Percentiles rank a stretch among this genome's conserved stretches.
Conservation (phyloP, 2,888 invertebrate genomes). For the Drosophila ezoana region DNA sequence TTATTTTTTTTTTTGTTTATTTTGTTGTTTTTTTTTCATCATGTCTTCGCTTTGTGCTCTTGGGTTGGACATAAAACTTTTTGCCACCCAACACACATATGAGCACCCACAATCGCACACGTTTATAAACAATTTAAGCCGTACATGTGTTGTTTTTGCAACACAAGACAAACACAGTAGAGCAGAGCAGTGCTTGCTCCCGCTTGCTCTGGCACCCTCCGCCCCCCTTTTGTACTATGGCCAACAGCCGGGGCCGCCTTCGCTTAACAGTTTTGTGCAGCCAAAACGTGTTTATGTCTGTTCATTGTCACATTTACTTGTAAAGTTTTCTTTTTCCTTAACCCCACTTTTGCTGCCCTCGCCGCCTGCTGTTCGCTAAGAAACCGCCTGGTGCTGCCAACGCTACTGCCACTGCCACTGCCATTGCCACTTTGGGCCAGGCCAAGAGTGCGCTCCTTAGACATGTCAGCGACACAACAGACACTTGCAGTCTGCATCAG, state of each 20-base stretch:
- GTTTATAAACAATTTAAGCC: slow-evolving; percentile 71
- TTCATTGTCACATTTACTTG: slow-evolving; percentile 78
- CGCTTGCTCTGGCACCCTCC: background rate
- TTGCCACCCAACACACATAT: slow-evolving; percentile 14
- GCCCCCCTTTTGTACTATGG: background rate
- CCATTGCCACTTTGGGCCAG: slow-evolving; percentile 65
- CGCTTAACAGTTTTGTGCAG: slow-evolving; percentile 64
- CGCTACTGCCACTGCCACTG: slow-evolving; percentile 36
- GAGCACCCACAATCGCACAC: slow-evolving; percentile 19
- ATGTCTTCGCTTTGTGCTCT: slow-evolving; percentile 19
- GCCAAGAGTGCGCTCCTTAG: slow-evolving; percentile 64
- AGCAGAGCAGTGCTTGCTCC: slow-evolving; percentile 15
- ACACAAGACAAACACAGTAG: slow-evolving; percentile 54
- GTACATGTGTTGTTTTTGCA: slow-evolving; percentile 71
- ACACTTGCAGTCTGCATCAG: slow-evolving; percentile 63
- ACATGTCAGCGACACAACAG: slow-evolving; percentile 71
- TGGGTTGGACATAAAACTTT: slow-evolving; percentile 54
- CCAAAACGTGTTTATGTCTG: slow-evolving; percentile 77
- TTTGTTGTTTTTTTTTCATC: background rate
- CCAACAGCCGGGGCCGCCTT: background rate
- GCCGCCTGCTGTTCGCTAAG: slow-evolving; percentile 14
- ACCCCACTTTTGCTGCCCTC: background rate
- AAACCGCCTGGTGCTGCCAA: slow-evolving; percentile 19
- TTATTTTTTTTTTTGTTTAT: background rate
- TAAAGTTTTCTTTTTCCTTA: slow-evolving; percentile 56